These are phyloP conservation scores for Cataglyphis altisquamis DNA, from an alignment of 2,888 invertebrate genomes.

Conservation along the genomic window DNA sequence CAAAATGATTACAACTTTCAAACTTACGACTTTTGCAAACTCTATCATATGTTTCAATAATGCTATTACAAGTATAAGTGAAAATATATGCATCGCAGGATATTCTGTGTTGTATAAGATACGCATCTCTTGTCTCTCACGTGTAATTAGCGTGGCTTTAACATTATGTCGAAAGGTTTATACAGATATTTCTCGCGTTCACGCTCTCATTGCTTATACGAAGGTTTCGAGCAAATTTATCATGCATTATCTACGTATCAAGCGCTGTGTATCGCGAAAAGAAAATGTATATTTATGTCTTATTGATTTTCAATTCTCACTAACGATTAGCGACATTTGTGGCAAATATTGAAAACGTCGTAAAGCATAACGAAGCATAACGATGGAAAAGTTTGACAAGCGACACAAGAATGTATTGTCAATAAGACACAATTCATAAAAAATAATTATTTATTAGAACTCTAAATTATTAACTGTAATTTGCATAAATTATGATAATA, in stretches of 20 bases:
- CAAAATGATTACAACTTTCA: background rate
- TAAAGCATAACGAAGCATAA: background rate
- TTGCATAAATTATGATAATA: slow-evolving; percentile 7
- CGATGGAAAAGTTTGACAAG: background rate
- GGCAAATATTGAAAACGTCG: background rate
- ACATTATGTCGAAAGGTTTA: slow-evolving; percentile 75
- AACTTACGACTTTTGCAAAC: background rate
- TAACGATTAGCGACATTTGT: background rate
- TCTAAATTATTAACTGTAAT: background rate
- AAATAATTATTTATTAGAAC: background rate
- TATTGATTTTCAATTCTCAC: slow-evolving; percentile 12
- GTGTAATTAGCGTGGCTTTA: slow-evolving; percentile 44
- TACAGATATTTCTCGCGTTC: slow-evolving; percentile 80
- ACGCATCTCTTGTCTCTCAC: slow-evolving; percentile 1
- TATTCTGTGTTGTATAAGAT: background rate
- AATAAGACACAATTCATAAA: background rate
- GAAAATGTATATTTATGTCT: background rate
- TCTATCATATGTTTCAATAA: background rate
- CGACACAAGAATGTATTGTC: background rate
- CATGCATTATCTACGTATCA: slow-evolving; percentile 46
- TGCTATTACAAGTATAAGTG: background rate
- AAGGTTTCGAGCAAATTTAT: slow-evolving; percentile 77
- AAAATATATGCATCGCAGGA: background rate
- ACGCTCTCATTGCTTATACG: slow-evolving; percentile 84
- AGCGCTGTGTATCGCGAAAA: background rate